Evolutionary conservation across 2,888 invertebrate species (phyloP).

Genomic region (Lycia hirtaria): DNA sequence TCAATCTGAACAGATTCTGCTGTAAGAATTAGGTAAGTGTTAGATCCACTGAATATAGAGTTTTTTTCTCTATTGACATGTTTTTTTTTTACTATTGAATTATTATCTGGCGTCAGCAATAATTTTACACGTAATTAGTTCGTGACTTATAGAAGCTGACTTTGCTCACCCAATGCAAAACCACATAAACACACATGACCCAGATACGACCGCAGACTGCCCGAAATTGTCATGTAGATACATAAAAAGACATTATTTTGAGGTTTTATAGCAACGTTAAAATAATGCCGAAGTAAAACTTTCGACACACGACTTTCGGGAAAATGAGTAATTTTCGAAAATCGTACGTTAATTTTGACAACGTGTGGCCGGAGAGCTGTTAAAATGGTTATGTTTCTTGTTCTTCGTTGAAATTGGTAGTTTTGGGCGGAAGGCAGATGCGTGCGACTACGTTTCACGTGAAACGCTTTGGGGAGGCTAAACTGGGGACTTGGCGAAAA

Average conservation of each 20-base stretch:
- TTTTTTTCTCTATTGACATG: too few species aligned
- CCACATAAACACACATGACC: not conserved
- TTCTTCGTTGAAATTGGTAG: slow-evolving; percentile 75
- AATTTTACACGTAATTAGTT: too few species aligned
- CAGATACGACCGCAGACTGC: not conserved
- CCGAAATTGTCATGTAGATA: slow-evolving; percentile 8
- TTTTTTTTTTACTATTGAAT: too few species aligned
- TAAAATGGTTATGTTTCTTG: slow-evolving; percentile 66
- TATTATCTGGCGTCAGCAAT: too few species aligned
- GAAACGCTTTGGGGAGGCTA: slow-evolving; percentile 50
- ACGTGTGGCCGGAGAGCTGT: slow-evolving; percentile 57
- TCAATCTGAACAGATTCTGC: too few species aligned
- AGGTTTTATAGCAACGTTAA: slow-evolving; percentile 17
- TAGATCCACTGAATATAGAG: too few species aligned
- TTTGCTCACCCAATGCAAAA: too few species aligned
- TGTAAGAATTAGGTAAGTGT: too few species aligned
- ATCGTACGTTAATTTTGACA: slow-evolving; percentile 56
- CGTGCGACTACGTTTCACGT: slow-evolving; percentile 73
- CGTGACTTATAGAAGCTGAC: too few species aligned
- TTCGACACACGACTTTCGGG: slow-evolving; percentile 30
- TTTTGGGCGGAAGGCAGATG: slow-evolving; percentile 77
- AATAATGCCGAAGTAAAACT: slow-evolving; percentile 1
- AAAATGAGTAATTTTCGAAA: slow-evolving; percentile 60
- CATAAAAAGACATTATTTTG: slow-evolving; percentile 9
- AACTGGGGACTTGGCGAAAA: slow-evolving; percentile 43